A percentile compares a stretch with the other conserved stretches of the same genome.
Conservation (phyloP, 2,113 vertebrate species). For the Tricholaema leucomelas region DNA sequence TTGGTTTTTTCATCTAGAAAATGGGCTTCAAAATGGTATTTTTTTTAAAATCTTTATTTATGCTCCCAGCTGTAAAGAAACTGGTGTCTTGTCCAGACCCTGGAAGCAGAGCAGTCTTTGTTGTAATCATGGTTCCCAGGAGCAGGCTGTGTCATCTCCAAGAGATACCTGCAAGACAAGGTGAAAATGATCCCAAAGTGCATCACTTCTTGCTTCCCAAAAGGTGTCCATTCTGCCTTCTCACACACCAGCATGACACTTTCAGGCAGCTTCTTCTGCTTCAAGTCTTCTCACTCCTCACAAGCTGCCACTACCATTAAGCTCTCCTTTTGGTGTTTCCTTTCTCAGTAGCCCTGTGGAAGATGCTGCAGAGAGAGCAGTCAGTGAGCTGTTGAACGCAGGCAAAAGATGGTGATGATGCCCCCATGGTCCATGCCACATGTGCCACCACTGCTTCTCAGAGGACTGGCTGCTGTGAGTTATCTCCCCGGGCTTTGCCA, state of each 20-base stretch:
- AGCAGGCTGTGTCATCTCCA: background rate
- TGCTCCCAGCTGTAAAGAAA: background rate
- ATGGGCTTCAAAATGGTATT: background rate
- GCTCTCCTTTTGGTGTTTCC: background rate
- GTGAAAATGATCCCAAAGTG: background rate
- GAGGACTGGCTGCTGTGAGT: background rate
- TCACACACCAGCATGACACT: background rate
- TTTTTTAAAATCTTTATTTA: background rate
- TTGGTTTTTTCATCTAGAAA: background rate
- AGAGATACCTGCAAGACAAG: background rate
- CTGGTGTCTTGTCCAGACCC: background rate
- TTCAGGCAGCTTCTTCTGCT: background rate
- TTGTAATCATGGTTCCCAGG: background rate
- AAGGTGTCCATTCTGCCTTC: background rate
- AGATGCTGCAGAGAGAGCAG: background rate
- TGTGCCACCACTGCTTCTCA: rapidly evolving
- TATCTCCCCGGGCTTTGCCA: background rate
- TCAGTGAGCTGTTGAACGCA: rapidly evolving
- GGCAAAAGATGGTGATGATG: background rate
- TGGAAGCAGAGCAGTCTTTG: background rate
- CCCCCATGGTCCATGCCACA: rapidly evolving
- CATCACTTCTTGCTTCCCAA: background rate
- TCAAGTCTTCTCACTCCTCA: background rate
- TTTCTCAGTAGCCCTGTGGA: background rate
- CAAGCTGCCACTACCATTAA: background rate